Evolutionary conservation across 2,888 invertebrate genomes (phyloP), one percentile per base, ranked within the genome.

Genomic region (Dolomedes plantarius): DNA sequence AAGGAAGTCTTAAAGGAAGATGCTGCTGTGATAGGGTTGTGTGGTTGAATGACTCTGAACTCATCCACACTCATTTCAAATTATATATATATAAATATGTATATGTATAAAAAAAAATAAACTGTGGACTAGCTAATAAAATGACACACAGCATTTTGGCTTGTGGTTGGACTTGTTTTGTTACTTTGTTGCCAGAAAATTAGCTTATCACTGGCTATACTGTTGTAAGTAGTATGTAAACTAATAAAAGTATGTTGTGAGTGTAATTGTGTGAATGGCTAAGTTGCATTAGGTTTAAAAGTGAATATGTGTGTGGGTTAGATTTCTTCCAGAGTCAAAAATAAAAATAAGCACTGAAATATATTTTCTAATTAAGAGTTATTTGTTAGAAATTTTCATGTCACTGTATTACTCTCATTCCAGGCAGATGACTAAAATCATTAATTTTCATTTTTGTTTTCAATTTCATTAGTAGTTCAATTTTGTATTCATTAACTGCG

Each of bases 1-100:
- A 80, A 86, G 86, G 86, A 86, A 86, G 83, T 50, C 50, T 56
- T 46, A 46, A 46, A 74, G 67, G 65, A 86, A 86, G 73, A 68
- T 76, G 79, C 80, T 78, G 86, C 86, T 86, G 86, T 86, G 86
- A 86, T 86, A 86, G 71, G 80, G 36, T 72, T 39, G 86, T 74
- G 86, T 86, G 76, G 79, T 39, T 86, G 86, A 75, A 64, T 50
- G 75, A 80, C 79, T 76, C 73, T 46, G 36, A 68, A 82, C 68
- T 65, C 83, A 73, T 77, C 83, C 76, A 83, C 83, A 82, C 82
- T 56, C 80, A 74, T 64, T 82, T 76, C 68, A 68, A 56, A 76
- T 72, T 74, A 67, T 80, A 80, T 80, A 80, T 74, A 80, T 72
- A 72, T 62, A 78, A 41, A 78, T 78, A 78, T 78, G 41, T 65